These are phyloP conservation scores for Drosophila sulfurigaster DNA, from an alignment of 1,140 invertebrate genomes.

Conservation along the genomic window DNA sequence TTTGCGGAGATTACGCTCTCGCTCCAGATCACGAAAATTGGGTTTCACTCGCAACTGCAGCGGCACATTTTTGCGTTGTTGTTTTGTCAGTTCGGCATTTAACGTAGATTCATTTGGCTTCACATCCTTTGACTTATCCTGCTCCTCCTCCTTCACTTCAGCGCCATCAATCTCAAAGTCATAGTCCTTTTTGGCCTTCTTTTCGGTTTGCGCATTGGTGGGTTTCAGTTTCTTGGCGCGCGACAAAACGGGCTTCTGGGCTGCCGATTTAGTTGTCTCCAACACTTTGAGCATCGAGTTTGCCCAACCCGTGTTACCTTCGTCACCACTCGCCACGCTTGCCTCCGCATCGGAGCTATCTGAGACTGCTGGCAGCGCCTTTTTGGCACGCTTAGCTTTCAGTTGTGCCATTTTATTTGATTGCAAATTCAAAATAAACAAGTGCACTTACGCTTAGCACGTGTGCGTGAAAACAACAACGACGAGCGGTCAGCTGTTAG, in stretches of 20 bases:
- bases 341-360: conserved; percentile 47
- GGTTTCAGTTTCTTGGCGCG: conserved; percentile 49
- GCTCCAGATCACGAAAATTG: conserved; percentile 90
- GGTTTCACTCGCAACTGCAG: conserved; percentile 90
- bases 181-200: conserved; percentile 36
- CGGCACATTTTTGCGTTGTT: conserved; percentile 86
- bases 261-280: conserved; percentile 50
- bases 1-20: conserved; percentile 91
- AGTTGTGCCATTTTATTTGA: conserved; percentile 51
- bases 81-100: conserved; percentile 63
- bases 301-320: conserved; percentile 67
- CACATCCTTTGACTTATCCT: conserved; percentile 45
- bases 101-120: conserved; percentile 79
- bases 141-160: conserved; percentile 84
- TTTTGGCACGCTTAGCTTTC: conserved; percentile 35
- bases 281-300: conserved; percentile 64
- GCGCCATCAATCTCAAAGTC: conserved; percentile 86
- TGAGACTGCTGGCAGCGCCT: not conserved
- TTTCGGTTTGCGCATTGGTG: not conserved
- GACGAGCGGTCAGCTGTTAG: not conserved
- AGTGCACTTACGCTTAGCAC: conserved; percentile 11
- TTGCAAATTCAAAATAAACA: conserved; percentile 18
- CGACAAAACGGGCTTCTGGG: conserved; percentile 48
- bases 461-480: conserved; percentile 24
- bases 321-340: conserved; percentile 26